Conservation (phyloP, 2,888 invertebrate species). For the Standfussiana lucernea region DNA sequence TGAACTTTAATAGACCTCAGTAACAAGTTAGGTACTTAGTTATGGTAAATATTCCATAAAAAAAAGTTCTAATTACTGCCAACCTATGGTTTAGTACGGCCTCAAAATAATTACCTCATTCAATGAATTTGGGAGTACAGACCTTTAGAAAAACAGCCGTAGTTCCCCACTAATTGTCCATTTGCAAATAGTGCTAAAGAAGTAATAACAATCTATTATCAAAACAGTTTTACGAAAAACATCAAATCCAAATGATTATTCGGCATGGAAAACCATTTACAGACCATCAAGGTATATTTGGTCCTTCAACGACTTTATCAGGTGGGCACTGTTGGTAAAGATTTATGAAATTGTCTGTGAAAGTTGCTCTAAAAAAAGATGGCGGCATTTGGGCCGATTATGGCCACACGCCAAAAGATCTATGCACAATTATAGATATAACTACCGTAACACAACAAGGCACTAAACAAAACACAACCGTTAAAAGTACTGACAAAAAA, state of each 20-base stretch:
- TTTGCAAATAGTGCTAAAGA: not conserved
- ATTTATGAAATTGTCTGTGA: not conserved
- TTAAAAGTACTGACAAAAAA: not conserved
- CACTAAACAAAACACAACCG: constrained; percentile 30
- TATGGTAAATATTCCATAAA: not conserved
- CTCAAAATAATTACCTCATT: not conserved
- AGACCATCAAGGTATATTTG: not conserved
- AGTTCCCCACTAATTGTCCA: not conserved
- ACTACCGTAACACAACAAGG: not conserved
- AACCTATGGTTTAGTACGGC: not conserved
- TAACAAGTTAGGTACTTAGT: not conserved
- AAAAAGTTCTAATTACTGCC: not conserved
- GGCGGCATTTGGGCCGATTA: not conserved
- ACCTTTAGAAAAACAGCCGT: constrained; percentile 1
- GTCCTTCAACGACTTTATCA: not conserved
- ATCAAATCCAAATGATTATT: not conserved
- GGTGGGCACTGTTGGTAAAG: not conserved
- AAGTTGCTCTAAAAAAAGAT: not conserved
- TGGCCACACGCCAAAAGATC: not conserved
- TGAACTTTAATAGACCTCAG: not conserved
- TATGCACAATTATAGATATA: not conserved
- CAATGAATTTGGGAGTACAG: not conserved
- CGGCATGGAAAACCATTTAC: not conserved
- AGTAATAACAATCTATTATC: not conserved
- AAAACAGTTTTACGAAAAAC: not conserved